phyloP scores from a whole-genome alignment of 2,888 invertebrate genomes.

The Oxytorus armatus region DNA sequence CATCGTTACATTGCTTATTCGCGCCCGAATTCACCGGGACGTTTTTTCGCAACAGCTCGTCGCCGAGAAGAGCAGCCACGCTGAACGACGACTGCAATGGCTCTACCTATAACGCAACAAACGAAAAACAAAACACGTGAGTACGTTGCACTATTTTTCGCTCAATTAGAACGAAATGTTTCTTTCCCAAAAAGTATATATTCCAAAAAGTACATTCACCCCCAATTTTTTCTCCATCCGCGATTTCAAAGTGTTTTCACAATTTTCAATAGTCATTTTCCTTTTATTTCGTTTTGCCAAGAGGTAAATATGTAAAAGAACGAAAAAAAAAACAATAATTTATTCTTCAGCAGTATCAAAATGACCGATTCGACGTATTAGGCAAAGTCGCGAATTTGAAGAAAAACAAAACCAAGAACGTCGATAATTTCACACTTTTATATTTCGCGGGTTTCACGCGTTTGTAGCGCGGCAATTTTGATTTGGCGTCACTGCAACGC shows the following conservation, averaged over 20 bases:
- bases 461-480: constrained; percentile 23
- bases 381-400: neutral
- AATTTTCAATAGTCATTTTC: too few relatives aligned
- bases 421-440: constrained; percentile 13
- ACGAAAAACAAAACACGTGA: constrained; percentile 5
- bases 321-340: too few relatives aligned
- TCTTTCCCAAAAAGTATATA: too few relatives aligned
- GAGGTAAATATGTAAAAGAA: too few relatives aligned
- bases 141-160: constrained; percentile 10
- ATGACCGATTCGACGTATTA: neutral
- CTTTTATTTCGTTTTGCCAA: too few relatives aligned
- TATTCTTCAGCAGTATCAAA: too few relatives aligned
- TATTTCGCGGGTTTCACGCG: constrained; percentile 25
- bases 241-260: too few relatives aligned
- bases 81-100: constrained; percentile 81
- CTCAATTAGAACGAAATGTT: neutral
- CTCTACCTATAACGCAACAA: constrained; percentile 75
- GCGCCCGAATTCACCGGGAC: constrained; percentile 18
- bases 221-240: too few relatives aligned
- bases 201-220: too few relatives aligned
- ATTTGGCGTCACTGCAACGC: constrained; percentile 14
- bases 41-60: constrained; percentile 73
- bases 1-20: constrained; percentile 32
- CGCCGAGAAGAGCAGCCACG: constrained; percentile 81
- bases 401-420: neutral